These are phyloP conservation scores for Calycopis cecrops DNA, from an alignment of 1,140 invertebrate species.

Conservation along the genomic window DNA sequence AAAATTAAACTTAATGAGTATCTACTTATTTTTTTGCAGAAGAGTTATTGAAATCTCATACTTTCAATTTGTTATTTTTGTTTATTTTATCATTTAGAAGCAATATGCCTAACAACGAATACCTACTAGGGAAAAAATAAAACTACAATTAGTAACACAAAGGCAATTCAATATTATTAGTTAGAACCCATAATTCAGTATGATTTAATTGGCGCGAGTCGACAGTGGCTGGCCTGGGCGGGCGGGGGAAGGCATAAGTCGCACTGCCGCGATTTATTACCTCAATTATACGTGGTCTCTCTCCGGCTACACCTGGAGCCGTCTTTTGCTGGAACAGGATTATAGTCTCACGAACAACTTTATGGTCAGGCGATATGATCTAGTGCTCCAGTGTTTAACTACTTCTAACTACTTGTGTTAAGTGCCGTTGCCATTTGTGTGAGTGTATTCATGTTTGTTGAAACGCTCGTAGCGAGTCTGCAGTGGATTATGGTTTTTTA, in stretches of 20 bases:
- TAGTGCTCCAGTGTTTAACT: constrained; percentile 21
- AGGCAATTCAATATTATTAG: constrained; percentile 38
- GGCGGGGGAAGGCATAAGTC: constrained; percentile 39
- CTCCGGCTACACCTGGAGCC: constrained; percentile 48
- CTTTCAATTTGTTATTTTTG: too few relatives aligned
- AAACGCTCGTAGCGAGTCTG: too few relatives aligned
- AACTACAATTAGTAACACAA: constrained; percentile 19
- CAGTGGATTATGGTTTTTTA: too few relatives aligned
- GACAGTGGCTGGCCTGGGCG: constrained; percentile 23
- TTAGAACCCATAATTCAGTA: constrained; percentile 43
- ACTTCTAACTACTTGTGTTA: background rate
- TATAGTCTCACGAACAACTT: constrained; percentile 39
- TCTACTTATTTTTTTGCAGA: too few relatives aligned
- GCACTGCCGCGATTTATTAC: constrained; percentile 56
- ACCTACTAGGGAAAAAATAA: too few relatives aligned
- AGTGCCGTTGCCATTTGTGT: too few relatives aligned
- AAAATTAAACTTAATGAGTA: too few relatives aligned
- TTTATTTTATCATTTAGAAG: too few relatives aligned
- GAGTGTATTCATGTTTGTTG: too few relatives aligned
- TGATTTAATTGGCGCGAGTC: constrained; percentile 60
- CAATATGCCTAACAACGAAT: too few relatives aligned
- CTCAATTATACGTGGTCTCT: constrained; percentile 60
- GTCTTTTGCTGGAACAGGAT: constrained; percentile 45
- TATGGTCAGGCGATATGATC: constrained; percentile 25
- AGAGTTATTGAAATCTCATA: too few relatives aligned